Base-by-base conservation (phyloP, 2,888 invertebrate species). In the Tipula lateralis region DNA sequence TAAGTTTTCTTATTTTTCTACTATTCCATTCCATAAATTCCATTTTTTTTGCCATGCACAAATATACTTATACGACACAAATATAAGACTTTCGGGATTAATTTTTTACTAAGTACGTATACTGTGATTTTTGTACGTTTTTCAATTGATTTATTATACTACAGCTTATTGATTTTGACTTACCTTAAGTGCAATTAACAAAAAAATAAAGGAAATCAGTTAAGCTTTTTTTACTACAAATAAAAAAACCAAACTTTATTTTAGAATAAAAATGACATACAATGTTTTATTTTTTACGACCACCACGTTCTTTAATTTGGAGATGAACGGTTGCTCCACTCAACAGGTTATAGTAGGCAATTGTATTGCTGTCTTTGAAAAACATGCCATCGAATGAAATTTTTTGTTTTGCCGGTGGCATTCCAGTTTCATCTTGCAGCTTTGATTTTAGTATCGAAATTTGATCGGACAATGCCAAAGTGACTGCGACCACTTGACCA, bases 341-440 rank as follows among this genome's bases (percentile, higher is more conserved):
- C 9, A 94, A 92, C 86, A 99, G 93, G 91, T 99, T 99, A 91
- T 99, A 99, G 91, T 95, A 99, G 0, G 98, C 99, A 90, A 99
- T 91, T 0, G 95, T 94, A 89, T 98, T 97, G 84, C 95, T 96
- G 91, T 99, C 99, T 90, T 99, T 99, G 92, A 99, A 96, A 92
- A 99, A 99, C 91, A 99, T 93, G 39, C 99, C 98, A 91, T 99
- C 99, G 88, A 95, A 96, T 87, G 97, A 96, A 86, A 99, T 92
- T 90, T 99, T 99, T 91, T 99, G 99, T 90, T 99, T 99, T 84
- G 98, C 97, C 19, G 96, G 96, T 81, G 98, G 97, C 95, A 99
- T 96, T 86, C 96, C 96, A 85, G 96, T 96, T 87, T 94, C 93
- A 86, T 96, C 94, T 88, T 94, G 94, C 87, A 99, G 93, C 89